Conservation (phyloP, 2,888 invertebrate genomes). For the Microplitis deprimator region DNA sequence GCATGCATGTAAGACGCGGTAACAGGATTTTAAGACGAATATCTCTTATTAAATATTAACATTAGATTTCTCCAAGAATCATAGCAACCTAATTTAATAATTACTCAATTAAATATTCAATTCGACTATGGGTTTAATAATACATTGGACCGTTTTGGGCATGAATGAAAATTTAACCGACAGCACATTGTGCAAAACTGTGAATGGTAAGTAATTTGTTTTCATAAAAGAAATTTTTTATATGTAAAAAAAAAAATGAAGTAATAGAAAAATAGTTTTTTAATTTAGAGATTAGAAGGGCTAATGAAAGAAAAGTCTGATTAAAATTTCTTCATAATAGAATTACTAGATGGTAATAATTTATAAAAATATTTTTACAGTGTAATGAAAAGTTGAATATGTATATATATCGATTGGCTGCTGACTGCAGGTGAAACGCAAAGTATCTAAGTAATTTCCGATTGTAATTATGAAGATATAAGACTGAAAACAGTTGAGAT, state of each 20-base stretch:
- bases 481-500: conserved; percentile 39
- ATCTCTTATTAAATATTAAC: neutral
- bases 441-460: conserved; percentile 46
- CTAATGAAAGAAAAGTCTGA: no score
- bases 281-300: neutral
- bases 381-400: neutral
- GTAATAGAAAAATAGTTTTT: no score
- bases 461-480: conserved; percentile 43
- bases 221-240: neutral
- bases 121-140: conserved; percentile 24
- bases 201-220: conserved; percentile 19
- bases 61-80: conserved; percentile 9
- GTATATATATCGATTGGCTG: conserved; percentile 3
- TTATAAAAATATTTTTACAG: neutral
- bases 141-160: conserved; percentile 32
- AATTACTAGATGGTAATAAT: neutral
- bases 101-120: conserved; percentile 9
- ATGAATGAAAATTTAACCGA: conserved; percentile 55
- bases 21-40: neutral
- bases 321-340: no score
- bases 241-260: neutral
- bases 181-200: conserved; percentile 14
- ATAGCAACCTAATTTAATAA: conserved; percentile 22
- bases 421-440: conserved; percentile 10
- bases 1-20: neutral